Evolutionary conservation across 2,797 vertebrate genomes (phyloP), one percentile per base, ranked within the genome.

Genomic region (Pangasius djambal): DNA sequence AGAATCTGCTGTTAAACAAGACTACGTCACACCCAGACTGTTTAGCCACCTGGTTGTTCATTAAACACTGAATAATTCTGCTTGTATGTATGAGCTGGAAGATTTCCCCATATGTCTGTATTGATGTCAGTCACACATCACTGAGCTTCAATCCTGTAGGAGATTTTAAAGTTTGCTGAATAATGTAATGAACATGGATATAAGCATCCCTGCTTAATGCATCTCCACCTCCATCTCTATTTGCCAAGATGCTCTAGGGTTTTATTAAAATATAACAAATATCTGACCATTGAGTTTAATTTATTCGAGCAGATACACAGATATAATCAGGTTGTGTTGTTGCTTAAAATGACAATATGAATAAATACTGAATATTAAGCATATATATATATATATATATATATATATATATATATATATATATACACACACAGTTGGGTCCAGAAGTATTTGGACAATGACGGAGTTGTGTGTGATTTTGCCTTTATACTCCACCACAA

Each of bases 11-110:
- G 37, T 25, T 28, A 75, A 75, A 75, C 22, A 75, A 25, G 40
- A 48, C 40, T 5, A 75, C 2, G 1, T 25, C 72, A 75, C 28
- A 31, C 75, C 48, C 28, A 31, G 6, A 78, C 50, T 55, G 50
- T 16, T 78, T 78, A 78, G 44, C 75, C 75, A 78, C 50, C 75
- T 78, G 75, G 15, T 18, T 55, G 31, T 78, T 31, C 50, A 78
- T 28, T 78, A n/a, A 78, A 55, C 50, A 78, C 25, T 78, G 28
- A 78, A 78, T 78, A n/a, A 55, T 79, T 55, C 50, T 79, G 48
- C 52, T n/a, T 79, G n/a, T 28, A 79, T 31, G 52, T n/a, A 15
- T 34, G 50, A 20, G 15, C 50, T 79, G 22, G 50, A 55, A 55
- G 77, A 79, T 79, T 55, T 31, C n/a, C 55, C 13, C 18, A 20